Evolutionary conservation across 2,888 invertebrate species (phyloP).

Genomic region (Platycheirus rosarum): DNA sequence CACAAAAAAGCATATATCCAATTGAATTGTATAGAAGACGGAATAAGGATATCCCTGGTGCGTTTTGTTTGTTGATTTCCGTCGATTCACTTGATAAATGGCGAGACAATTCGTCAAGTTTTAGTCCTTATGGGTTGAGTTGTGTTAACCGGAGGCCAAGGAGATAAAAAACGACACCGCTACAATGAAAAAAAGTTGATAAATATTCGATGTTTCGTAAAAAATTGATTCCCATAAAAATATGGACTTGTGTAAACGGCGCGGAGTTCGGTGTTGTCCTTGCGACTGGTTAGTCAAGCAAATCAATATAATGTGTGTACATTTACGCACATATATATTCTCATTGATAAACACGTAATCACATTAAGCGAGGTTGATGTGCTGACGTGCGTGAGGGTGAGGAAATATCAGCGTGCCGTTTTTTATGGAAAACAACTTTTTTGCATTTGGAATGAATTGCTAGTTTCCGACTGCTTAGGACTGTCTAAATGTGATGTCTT

Average conservation of each 20-base stretch:
- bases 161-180: not conserved
- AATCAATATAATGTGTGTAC: slow-evolving; percentile 57
- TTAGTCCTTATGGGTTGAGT: slow-evolving; percentile 71
- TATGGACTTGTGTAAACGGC: slow-evolving; percentile 51
- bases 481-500: too few relatives aligned
- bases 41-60: slow-evolving; percentile 48
- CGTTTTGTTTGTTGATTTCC: slow-evolving; percentile 72
- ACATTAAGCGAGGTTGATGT: slow-evolving; percentile 70
- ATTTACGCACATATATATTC: slow-evolving; percentile 21
- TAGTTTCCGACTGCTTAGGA: too few relatives aligned
- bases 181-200: slow-evolving; percentile 60
- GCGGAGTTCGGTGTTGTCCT: slow-evolving; percentile 36
- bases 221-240: slow-evolving; percentile 73
- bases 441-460: slow-evolving; percentile 40
- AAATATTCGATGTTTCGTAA: slow-evolving; percentile 74
- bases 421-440: slow-evolving; percentile 6
- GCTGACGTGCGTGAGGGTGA: slow-evolving; percentile 8
- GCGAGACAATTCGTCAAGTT: slow-evolving; percentile 77
- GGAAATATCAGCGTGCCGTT: not conserved
- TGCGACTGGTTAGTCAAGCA: slow-evolving; percentile 14
- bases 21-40: slow-evolving; percentile 65
- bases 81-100: slow-evolving; percentile 77
- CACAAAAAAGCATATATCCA: slow-evolving; percentile 4
- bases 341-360: slow-evolving; percentile 72
- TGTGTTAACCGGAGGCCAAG: slow-evolving; percentile 49